Evolutionary conservation across 2,888 invertebrate genomes (phyloP), one percentile per base, ranked within the genome.

Genomic region (Amiota mariae): DNA sequence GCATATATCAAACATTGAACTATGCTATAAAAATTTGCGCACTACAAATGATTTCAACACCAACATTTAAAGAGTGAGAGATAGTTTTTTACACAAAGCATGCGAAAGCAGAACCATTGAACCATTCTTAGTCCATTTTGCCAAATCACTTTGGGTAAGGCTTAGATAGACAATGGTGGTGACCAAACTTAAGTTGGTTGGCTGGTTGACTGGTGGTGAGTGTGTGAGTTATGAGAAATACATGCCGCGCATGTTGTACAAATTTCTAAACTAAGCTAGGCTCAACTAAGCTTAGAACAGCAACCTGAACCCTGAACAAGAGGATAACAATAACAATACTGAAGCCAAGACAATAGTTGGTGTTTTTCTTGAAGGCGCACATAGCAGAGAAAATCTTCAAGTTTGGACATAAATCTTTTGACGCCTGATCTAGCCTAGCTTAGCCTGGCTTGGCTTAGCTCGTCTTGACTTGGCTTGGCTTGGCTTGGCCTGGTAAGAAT

Each of bases 1-100:
- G 79, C 83, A 86, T 86, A 83, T 85, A 83, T 83, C 83, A 83
- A 85, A 76, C 73, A 72, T 76, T 73, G 79, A 81, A 81, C 77
- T 81, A 80, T 82, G 82, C 79, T 78, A 24, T 51, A 85, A 86
- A 86, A 59, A 59, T 59, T 59, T 86, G 85, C 84, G 86, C 85
- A 84, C 85, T 87, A 88, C 87, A 87, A 87, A 88, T 87, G 85
- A 82, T 88, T 87, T 88, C 86, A 87, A 87, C 87, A 86, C 87
- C 84, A 81, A 78, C 77, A 79, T 81, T 75, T 73, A 81, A 73
- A 72, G 64, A 36, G 68, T 66, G 49, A 72, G 36, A 59, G 59
- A 20, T 18, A 24, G 20, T 59, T 54, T 48, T 59, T 12, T 51
- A 54, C n/a, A 46, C 63, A 54, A 68, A 66, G 56, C 66, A 10